phyloP scores from a whole-genome alignment of 2,113 vertebrate species.

The Gnathonemus echidnorhynchus region DNA sequence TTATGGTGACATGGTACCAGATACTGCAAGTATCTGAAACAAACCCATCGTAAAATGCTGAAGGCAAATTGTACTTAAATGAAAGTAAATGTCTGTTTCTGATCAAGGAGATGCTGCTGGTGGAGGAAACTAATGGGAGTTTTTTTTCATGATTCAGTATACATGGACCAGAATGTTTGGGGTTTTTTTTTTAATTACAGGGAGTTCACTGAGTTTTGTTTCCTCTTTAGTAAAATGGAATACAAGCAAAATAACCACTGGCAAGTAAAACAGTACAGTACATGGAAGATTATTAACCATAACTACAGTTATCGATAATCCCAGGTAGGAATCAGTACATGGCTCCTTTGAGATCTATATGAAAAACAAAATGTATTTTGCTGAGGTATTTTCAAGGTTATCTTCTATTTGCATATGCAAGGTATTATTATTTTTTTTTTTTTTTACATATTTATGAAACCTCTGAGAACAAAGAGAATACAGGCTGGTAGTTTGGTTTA shows the following conservation, averaged over 20 bases:
- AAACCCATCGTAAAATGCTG: background rate
- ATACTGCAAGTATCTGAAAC: background rate
- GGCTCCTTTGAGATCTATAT: background rate
- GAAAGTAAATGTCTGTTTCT: background rate
- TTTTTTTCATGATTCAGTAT: background rate
- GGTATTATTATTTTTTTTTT: background rate
- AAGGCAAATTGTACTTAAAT: background rate
- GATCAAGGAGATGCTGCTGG: background rate
- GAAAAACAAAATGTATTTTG: background rate
- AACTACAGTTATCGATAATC: background rate
- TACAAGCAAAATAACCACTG: background rate
- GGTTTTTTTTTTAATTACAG: background rate
- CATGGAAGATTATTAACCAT: background rate
- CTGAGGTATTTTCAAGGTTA: background rate
- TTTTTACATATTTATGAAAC: constrained; percentile 3
- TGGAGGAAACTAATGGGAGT: background rate
- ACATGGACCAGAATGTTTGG: background rate
- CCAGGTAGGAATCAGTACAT: background rate
- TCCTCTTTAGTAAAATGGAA: background rate
- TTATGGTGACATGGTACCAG: background rate
- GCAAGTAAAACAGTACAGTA: background rate
- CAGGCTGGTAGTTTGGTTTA: background rate
- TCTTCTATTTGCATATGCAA: background rate
- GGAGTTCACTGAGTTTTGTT: background rate
- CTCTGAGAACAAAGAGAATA: background rate